A percentile compares a stretch with the other conserved stretches of the same genome.
Evolutionary conservation across 2,113 vertebrate genomes (phyloP).

Genomic region (Uria lomvia): DNA sequence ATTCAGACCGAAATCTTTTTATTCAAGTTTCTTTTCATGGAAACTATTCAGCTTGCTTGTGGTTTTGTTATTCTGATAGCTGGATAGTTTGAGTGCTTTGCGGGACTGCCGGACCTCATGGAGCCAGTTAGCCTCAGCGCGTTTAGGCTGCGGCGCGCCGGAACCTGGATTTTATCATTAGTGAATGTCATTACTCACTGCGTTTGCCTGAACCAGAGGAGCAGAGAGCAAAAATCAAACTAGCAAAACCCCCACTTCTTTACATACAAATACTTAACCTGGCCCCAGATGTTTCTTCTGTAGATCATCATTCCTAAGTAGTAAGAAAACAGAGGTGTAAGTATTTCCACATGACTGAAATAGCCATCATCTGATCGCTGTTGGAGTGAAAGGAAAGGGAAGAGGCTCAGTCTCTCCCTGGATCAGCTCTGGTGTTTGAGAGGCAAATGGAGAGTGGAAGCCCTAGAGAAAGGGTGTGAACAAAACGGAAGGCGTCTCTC

Average conservation of each 20-base stretch:
- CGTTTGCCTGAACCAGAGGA: not conserved
- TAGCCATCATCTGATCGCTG: not conserved
- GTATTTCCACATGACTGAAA: not conserved
- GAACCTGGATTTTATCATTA: not conserved
- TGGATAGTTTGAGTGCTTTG: not conserved
- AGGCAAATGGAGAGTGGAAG: not conserved
- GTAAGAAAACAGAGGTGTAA: not conserved
- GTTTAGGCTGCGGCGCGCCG: not conserved
- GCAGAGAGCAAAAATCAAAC: not conserved
- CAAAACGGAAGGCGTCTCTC: not conserved
- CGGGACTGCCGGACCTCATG: not conserved
- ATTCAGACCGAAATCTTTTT: not conserved
- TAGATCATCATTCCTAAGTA: not conserved
- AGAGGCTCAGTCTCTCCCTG: not conserved
- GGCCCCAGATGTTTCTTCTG: not conserved
- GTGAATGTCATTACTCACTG: not conserved
- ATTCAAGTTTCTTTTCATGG: not conserved
- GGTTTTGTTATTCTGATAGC: not conserved
- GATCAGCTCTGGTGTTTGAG: not conserved
- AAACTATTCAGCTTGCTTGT: not conserved
- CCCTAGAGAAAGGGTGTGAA: not conserved
- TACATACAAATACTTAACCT: not conserved
- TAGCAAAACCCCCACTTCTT: not conserved
- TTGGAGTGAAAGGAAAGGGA: not conserved
- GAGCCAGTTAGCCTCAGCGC: not conserved